Conservation (phyloP, 2,113 vertebrate genomes). For the Cinclus mexicanus region DNA sequence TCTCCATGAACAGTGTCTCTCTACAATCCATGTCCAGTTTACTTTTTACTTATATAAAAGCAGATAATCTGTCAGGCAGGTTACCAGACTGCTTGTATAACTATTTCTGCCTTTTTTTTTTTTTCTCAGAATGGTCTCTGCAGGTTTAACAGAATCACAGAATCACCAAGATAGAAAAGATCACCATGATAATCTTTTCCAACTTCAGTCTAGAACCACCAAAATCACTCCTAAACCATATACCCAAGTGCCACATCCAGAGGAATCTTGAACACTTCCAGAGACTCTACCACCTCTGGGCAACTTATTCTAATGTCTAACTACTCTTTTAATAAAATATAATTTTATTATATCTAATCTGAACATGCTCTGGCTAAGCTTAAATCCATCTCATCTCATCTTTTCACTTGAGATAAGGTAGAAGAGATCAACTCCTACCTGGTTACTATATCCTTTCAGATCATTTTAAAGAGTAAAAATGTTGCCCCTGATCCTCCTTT, state of each 20-base stretch:
- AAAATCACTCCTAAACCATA: background rate
- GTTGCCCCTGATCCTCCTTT: background rate
- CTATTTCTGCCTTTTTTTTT: background rate
- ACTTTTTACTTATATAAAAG: background rate
- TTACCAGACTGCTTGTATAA: background rate
- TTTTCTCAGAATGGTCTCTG: background rate
- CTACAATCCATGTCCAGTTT: background rate
- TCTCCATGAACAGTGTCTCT: background rate
- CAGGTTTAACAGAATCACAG: background rate
- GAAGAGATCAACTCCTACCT: accelerated
- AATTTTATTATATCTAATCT: background rate
- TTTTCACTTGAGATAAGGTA: background rate
- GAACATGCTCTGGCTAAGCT: background rate
- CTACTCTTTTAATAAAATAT: background rate
- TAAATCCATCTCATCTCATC: background rate
- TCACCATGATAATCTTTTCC: background rate
- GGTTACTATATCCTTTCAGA: background rate
- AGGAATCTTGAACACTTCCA: background rate
- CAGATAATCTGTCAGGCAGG: background rate
- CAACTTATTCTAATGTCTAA: background rate
- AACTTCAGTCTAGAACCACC: background rate
- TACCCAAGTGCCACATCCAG: background rate
- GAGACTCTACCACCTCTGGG: background rate
- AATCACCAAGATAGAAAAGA: background rate
- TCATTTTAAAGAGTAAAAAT: background rate